These are phyloP conservation scores for Clistopyga incitator DNA, from an alignment of 2,888 invertebrate species.

Conservation along the genomic window DNA sequence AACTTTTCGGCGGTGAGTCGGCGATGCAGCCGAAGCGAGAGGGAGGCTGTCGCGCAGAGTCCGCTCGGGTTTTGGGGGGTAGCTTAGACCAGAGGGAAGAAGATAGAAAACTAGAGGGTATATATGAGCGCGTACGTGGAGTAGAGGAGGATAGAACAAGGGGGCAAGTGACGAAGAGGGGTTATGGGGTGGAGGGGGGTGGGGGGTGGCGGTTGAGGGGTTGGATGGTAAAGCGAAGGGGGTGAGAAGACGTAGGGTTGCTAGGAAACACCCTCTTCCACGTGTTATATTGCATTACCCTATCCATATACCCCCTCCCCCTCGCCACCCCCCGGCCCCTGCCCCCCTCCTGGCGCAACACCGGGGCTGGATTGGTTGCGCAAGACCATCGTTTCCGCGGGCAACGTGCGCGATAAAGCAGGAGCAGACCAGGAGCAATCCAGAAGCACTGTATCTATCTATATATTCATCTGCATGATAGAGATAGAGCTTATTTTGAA, in stretches of 20 bases:
- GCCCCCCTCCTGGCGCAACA: constrained; percentile 66
- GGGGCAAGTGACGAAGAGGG: constrained; percentile 23
- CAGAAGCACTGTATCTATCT: constrained; percentile 20
- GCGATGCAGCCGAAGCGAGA: constrained; percentile 25
- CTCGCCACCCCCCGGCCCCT: constrained; percentile 55
- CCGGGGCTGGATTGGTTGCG: constrained; percentile 76
- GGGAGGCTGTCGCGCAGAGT: constrained; percentile 58
- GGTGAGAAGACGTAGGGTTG: constrained; percentile 81
- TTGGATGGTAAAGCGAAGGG: constrained; percentile 63
- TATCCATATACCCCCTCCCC: constrained; percentile 60
- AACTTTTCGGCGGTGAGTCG: constrained; percentile 43
- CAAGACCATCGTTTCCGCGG: constrained; percentile 73
- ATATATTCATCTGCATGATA: constrained; percentile 30
- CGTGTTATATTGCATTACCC: constrained; percentile 83
- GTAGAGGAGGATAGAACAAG: constrained; percentile 23
- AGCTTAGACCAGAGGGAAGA: constrained; percentile 60
- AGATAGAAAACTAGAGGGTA: constrained; percentile 4
- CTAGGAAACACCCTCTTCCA: constrained; percentile 82
- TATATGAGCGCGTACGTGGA: not conserved
- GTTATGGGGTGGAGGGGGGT: not conserved
- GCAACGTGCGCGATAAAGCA: constrained; percentile 28
- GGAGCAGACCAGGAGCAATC: constrained; percentile 34
- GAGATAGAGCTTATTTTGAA: not conserved
- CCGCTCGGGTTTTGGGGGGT: constrained; percentile 71
- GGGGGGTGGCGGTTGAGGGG: constrained; percentile 21